phyloP scores from a whole-genome alignment of 2,797 vertebrate genomes.

The Caiman crocodilus region DNA sequence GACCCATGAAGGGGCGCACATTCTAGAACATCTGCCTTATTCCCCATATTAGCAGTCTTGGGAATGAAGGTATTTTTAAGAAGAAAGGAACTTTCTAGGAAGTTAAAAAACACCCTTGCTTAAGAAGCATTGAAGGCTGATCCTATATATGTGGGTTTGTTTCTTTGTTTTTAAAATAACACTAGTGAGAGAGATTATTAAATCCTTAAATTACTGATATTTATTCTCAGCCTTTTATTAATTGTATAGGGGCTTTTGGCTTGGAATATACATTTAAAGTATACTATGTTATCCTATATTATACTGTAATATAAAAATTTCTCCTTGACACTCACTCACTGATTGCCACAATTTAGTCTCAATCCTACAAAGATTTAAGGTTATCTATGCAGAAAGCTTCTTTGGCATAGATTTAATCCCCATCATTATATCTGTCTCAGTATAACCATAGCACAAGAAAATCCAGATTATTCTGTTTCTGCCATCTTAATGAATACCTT shows the following conservation, averaged over 20 bases:
- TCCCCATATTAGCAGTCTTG: background rate
- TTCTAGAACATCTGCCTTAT: background rate
- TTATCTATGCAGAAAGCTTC: background rate
- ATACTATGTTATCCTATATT: background rate
- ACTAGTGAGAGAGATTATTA: background rate
- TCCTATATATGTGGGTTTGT: background rate
- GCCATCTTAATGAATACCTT: background rate
- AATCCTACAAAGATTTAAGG: background rate
- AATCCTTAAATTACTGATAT: background rate
- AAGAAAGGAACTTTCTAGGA: background rate
- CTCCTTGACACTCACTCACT: background rate
- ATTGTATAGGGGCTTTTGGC: background rate
- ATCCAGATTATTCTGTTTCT: background rate
- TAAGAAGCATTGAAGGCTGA: background rate
- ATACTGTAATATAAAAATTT: background rate
- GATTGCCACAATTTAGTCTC: background rate
- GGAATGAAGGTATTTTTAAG: background rate
- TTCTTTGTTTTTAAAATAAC: background rate
- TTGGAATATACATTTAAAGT: background rate
- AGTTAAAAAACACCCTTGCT: background rate
- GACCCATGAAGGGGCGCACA: background rate
- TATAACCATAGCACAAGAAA: background rate
- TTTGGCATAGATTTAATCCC: background rate
- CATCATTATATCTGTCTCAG: background rate
- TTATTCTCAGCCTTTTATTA: background rate